Base-by-base conservation (phyloP, 2,888 invertebrate species). In the Philereme vetulata region DNA sequence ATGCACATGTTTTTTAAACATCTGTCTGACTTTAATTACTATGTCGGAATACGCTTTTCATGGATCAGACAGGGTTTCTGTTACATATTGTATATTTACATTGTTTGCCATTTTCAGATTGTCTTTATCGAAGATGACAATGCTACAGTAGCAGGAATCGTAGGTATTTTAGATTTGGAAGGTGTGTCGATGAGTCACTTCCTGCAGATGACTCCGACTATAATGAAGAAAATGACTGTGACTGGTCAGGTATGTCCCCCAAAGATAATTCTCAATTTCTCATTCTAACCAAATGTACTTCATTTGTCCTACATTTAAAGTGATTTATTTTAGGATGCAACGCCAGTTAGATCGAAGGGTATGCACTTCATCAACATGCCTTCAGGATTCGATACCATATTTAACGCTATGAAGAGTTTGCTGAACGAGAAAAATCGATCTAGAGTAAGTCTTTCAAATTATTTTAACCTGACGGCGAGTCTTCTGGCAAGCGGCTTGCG, bases 321-420 rank as follows among this genome's bases (percentile, higher is more conserved):
- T 35, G 35, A 8, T 38, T 45, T 8, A 44, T 89, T 90, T 50
- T 81, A 94, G 93, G 93, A 94, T 61, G 93, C 93, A 4, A 84
- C 90, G 56, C 95, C 95, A 0, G 70, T 93, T 40, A 86, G 94
- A 54, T 90, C 93, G 72, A 94, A 94, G 77, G 93, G 93, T 6
- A 77, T 91, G n/a, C 93, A 94, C 72, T 93, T 93, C 62, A 67
- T 94, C 43, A 94, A 94, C 71, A 89, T 92, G 1, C 93, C 94
- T 0, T 51, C 91, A 0, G 90, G 93, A 7, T 94, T 94, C 70
- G 94, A 94, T 68, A 90, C 91, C 0, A 56, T 94, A 8, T 93
- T 93, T 67, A 91, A 90, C 66, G 80, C 93, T 33, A 82, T 94
- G 48, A 93, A 92, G 71, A 71, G 77, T 21, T 86, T 94, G 65